Evolutionary conservation across 2,113 vertebrate species (phyloP).

Genomic region (Tyto alba): DNA sequence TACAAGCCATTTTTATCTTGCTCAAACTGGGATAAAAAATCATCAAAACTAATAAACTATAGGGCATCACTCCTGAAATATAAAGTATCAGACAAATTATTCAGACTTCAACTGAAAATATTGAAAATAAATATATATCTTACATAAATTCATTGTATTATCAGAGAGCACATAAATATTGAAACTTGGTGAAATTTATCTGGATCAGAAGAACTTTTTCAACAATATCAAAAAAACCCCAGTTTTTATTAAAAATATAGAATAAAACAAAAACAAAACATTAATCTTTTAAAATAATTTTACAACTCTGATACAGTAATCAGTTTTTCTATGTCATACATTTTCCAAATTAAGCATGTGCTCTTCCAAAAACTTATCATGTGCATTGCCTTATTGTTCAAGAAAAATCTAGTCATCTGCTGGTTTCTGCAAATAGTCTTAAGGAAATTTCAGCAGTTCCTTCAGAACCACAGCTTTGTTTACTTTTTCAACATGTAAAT

Average conservation of each 20-base stretch:
- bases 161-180: background rate
- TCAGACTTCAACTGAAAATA: background rate
- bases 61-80: background rate
- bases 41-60: background rate
- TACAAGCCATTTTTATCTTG: background rate
- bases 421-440: background rate
- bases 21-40: background rate
- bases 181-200: background rate
- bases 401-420: background rate
- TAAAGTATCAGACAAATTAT: background rate
- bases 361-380: background rate
- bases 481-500: background rate
- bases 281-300: background rate
- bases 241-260: background rate
- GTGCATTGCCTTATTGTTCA: background rate
- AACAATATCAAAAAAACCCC: fast-evolving
- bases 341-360: background rate
- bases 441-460: background rate
- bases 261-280: background rate
- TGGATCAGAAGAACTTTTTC: background rate
- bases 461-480: background rate
- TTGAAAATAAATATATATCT: background rate
- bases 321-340: no score
- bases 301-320: no score
- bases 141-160: background rate